Base-by-base conservation (phyloP, 2,797 vertebrate genomes). In the Anguilla obscura region DNA sequence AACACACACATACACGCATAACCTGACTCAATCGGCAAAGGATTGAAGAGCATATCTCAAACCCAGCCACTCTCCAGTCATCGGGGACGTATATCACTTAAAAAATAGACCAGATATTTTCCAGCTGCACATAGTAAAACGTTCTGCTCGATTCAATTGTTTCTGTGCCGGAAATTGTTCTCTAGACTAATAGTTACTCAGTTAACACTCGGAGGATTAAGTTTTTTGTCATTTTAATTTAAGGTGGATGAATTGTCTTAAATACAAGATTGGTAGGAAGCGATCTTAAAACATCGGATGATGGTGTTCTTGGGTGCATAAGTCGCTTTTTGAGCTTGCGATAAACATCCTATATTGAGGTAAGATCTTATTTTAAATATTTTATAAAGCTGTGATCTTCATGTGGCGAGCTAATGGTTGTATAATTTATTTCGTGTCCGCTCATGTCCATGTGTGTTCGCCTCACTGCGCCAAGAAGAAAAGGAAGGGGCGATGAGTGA, bases 391-490 rank as follows among this genome's bases (percentile, higher is more conserved):
- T 88, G 76, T 80, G 86, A 36, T 45, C 79, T 86, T 54, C 30
- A 76, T 8, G 63, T 63, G 16, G 87, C 30, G 56, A 24, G 54
- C 33, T 33, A 82, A 58, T 85, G 33, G 33, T 85, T 89, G 90
- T 82, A 36, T 5, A 87, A 71, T 83, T 56, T 80, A 27, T 88
- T 83, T 86, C 88, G 87, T 91, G 92, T 93, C 93, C 93, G 93
- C 91, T 30, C 52, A 56, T 91, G 92, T 90, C 91, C 90, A 92
- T 93, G 92, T 92, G 92, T 93, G 90, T 90, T 95, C 94, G 94
- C 93, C 94, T 95, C 93, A 93, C 95, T 97, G 96, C 96, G 96
- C 95, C 96, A 96, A 91, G 93, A 90, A 94, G 92, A 93, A 88
- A 93, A 84, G 87, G 86, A 84, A 80, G 86, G 71, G 88, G 91